Conservation (phyloP, 37 sponge, comb jelly and placozoan genomes). For the Aplysina aerophoba region DNA sequence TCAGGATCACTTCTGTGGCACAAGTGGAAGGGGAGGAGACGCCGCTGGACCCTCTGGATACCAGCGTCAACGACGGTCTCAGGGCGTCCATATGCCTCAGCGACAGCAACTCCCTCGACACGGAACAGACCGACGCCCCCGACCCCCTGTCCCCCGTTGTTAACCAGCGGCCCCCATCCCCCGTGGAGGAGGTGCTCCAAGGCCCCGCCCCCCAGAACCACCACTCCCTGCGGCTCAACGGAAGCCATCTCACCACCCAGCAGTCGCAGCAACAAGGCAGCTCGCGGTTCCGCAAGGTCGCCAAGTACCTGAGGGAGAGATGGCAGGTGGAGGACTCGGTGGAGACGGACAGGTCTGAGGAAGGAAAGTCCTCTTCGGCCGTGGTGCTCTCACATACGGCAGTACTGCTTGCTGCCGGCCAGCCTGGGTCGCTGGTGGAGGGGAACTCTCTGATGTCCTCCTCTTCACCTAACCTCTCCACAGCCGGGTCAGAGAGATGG, state of each 20-base stretch:
- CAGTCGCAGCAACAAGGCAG: background rate
- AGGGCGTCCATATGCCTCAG: conserved; percentile 11
- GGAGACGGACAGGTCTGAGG: background rate
- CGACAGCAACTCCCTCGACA: conserved; percentile 11
- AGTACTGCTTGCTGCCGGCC: background rate
- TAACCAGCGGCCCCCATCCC: background rate
- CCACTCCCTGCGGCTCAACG: background rate
- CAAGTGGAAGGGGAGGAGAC: conserved; percentile 27
- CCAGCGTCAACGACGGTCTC: background rate
- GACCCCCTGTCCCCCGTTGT: too few relatives aligned
- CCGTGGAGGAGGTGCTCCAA: background rate
- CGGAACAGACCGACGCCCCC: background rate
- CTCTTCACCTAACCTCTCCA: too few relatives aligned
- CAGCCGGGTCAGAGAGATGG: too few relatives aligned
- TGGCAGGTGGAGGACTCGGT: conserved; percentile 13
- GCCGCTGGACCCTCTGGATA: background rate
- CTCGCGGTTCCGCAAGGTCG: conserved; percentile 14
- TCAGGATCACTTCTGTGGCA: conserved; percentile 18
- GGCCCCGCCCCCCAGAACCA: background rate
- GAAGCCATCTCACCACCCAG: background rate
- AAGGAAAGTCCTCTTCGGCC: background rate
- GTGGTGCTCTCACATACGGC: background rate
- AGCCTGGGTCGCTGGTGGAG: background rate
- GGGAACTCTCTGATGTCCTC: background rate
- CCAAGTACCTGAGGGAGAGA: conserved; percentile 1